These are phyloP conservation scores for Halcyon smyrnensis DNA, from an alignment of 2,797 vertebrate genomes.

Conservation along the genomic window DNA sequence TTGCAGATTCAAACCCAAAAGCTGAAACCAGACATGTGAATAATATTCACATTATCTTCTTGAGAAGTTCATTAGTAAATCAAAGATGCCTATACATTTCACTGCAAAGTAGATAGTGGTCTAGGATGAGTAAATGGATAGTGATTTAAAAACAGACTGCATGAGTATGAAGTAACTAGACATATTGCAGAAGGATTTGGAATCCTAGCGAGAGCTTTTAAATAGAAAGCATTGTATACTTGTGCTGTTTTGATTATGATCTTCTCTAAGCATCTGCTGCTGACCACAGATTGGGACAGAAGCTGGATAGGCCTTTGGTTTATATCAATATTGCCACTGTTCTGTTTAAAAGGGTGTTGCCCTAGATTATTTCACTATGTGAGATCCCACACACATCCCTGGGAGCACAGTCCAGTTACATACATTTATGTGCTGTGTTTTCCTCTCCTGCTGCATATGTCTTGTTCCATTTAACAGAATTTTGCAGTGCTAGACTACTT, in stretches of 20 bases:
- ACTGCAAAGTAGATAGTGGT: background rate
- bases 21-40: background rate
- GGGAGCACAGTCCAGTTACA: background rate
- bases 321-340: background rate
- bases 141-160: background rate
- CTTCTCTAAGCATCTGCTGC: background rate
- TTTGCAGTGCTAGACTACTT: background rate
- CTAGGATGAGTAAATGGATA: background rate
- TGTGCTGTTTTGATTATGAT: background rate
- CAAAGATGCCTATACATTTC: background rate
- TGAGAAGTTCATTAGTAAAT: background rate
- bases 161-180: background rate
- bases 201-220: background rate
- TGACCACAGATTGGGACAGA: background rate
- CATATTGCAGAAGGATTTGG: background rate
- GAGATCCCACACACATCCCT: background rate
- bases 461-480: background rate
- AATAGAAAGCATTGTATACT: background rate
- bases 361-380: background rate
- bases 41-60: background rate
- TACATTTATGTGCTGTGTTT: background rate
- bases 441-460: background rate
- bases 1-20: background rate
- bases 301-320: background rate
- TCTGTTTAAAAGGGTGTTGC: background rate